These are phyloP conservation scores for Rhodophaea formosa DNA, from an alignment of 2,888 invertebrate species.

Conservation along the genomic window DNA sequence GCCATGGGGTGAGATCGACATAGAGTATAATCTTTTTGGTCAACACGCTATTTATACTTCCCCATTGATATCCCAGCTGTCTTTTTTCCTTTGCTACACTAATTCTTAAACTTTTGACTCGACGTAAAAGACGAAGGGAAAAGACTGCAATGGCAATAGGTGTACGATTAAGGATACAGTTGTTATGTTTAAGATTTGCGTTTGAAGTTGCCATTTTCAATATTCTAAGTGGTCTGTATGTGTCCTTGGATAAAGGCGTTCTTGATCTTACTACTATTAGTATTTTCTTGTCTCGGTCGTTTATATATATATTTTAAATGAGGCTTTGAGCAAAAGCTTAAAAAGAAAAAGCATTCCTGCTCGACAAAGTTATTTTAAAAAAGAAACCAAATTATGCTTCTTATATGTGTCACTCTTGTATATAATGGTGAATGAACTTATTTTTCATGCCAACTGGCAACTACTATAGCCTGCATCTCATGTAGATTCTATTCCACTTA, in stretches of 20 bases:
- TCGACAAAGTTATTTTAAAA: no score
- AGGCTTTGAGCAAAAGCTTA: no score
- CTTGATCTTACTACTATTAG: no score
- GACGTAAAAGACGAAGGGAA: slow-evolving; percentile 56
- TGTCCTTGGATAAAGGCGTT: neutral
- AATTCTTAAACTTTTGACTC: slow-evolving; percentile 14
- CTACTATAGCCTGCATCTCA: no score
- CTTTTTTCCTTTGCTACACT: slow-evolving; percentile 41
- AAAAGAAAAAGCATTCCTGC: no score
- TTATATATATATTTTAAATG: neutral
- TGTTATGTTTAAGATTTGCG: neutral
- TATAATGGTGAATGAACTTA: no score
- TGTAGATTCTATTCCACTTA: no score
- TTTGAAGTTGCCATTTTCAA: slow-evolving; percentile 6
- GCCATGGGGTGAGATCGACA: no score
- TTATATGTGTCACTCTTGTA: no score
- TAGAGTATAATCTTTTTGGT: no score
- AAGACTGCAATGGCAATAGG: slow-evolving; percentile 62
- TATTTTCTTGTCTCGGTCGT: neutral
- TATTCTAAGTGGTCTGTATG: neutral
- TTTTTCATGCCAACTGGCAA: no score
- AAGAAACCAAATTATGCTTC: no score
- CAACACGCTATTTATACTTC: neutral
- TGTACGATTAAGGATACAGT: slow-evolving; percentile 31
- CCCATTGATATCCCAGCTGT: slow-evolving; percentile 30